Conservation (phyloP, 2,113 vertebrate species). For the Osmerus eperlanus region DNA sequence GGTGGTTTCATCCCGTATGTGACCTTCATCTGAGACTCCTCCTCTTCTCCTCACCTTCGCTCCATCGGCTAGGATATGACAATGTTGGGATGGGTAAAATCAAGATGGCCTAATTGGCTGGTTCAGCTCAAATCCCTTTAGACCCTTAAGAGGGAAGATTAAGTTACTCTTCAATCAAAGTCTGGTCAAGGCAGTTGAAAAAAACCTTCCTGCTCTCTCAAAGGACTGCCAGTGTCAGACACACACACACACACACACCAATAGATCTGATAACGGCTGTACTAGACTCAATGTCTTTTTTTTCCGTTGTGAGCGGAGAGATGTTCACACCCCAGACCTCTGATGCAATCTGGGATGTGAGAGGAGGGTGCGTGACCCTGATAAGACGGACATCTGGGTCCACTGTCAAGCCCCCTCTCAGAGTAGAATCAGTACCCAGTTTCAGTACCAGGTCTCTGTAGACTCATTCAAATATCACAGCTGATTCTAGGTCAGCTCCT, state of each 20-base stretch:
- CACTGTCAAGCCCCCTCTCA: background rate
- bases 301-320: background rate
- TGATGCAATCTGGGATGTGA: background rate
- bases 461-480: too few relatives aligned
- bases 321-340: background rate
- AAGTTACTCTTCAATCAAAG: background rate
- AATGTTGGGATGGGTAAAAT: too few relatives aligned
- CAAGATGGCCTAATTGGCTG: too few relatives aligned
- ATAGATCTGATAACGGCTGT: too few relatives aligned
- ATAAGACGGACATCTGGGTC: slow-evolving; percentile 4
- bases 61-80: too few relatives aligned
- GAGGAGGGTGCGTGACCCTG: background rate
- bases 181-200: background rate
- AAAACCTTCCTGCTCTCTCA: background rate
- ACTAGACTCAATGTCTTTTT: background rate
- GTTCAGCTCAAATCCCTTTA: too few relatives aligned
- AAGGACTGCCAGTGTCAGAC: background rate
- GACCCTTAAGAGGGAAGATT: too few relatives aligned
- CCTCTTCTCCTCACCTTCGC: too few relatives aligned
- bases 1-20: slow-evolving; percentile 9
- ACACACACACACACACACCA: background rate
- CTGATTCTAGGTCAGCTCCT: too few relatives aligned
- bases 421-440: slow-evolving; percentile 16
- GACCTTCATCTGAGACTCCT: too few relatives aligned
- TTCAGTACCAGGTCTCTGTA: slow-evolving; percentile 1